These are phyloP conservation scores for Penaeus indicus DNA, from an alignment of 1,140 invertebrate genomes.

Conservation along the genomic window DNA sequence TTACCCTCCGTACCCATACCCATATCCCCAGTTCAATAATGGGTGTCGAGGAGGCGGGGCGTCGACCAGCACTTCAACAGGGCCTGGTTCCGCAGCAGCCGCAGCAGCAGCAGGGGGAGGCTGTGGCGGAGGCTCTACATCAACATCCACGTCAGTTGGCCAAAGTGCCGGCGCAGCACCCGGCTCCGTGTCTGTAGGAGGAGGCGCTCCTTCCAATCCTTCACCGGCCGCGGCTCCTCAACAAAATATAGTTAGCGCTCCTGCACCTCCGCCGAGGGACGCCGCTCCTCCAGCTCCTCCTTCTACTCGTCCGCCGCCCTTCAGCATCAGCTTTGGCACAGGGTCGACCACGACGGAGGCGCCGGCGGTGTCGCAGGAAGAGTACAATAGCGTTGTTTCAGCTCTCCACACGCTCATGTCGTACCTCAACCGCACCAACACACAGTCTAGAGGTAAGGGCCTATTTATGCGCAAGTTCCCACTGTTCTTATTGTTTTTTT, in stretches of 20 bases:
- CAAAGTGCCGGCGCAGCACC: constrained; percentile 19
- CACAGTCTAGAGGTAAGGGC: not conserved
- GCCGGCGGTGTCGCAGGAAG: not conserved
- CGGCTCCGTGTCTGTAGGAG: not conserved
- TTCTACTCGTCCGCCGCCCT: not conserved
- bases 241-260: not conserved
- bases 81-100: constrained; percentile 37
- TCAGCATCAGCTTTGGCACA: constrained; percentile 3
- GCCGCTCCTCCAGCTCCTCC: not conserved
- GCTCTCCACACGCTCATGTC: constrained; percentile 6
- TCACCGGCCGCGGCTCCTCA: too few species aligned
- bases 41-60: constrained; percentile 35
- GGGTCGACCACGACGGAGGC: constrained; percentile 1
- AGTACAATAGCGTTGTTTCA: not conserved
- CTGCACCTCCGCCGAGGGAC: not conserved
- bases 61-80: constrained; percentile 41
- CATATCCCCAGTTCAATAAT: not conserved
- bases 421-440: not conserved
- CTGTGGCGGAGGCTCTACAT: constrained; percentile 30
- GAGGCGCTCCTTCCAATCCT: not conserved
- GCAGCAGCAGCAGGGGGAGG: constrained; percentile 39
- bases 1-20: constrained; percentile 11
- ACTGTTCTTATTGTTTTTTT: too few species aligned
- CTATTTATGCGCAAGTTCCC: too few species aligned
- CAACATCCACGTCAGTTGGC: constrained; percentile 27